Evolutionary conservation across 2,113 vertebrate species (phyloP).

Genomic region (Spea multiplicata): DNA sequence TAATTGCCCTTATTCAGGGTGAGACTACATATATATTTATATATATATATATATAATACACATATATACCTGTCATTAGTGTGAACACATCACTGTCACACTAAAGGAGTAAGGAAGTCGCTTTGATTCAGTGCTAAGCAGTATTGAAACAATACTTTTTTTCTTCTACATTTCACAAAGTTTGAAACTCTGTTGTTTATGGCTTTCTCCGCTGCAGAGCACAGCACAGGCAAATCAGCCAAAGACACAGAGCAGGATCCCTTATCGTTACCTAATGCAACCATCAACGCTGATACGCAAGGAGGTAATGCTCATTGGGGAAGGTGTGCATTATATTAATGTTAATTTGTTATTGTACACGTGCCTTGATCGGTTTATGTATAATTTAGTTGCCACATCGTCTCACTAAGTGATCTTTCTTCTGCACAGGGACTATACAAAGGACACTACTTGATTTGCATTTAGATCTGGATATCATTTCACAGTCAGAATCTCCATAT

Average conservation of each 20-base stretch:
- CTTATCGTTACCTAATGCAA: not conserved
- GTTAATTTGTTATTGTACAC: too few relatives aligned
- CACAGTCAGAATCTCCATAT: conserved; percentile 85
- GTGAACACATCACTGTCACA: too few relatives aligned
- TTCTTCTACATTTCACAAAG: too few relatives aligned
- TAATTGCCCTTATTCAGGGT: conserved; percentile 90
- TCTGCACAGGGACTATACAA: conserved; percentile 73
- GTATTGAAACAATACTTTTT: too few relatives aligned
- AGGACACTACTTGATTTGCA: conserved; percentile 77
- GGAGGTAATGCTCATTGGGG: not conserved
- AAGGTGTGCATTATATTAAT: not conserved
- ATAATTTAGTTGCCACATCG: too few relatives aligned
- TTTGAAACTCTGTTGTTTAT: too few relatives aligned
- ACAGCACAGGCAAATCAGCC: not conserved
- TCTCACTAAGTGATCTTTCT: not conserved
- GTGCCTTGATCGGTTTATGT: too few relatives aligned
- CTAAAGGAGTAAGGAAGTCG: too few relatives aligned
- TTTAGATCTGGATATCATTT: conserved; percentile 69
- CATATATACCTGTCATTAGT: too few relatives aligned
- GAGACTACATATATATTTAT: not conserved
- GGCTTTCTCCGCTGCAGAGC: not conserved
- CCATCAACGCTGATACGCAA: conserved; percentile 10
- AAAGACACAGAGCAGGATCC: conserved; percentile 8
- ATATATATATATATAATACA: too few relatives aligned
- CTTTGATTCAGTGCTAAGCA: too few relatives aligned